phyloP scores from a whole-genome alignment of 2,113 vertebrate genomes.

The Gnathonemus longibarbis region DNA sequence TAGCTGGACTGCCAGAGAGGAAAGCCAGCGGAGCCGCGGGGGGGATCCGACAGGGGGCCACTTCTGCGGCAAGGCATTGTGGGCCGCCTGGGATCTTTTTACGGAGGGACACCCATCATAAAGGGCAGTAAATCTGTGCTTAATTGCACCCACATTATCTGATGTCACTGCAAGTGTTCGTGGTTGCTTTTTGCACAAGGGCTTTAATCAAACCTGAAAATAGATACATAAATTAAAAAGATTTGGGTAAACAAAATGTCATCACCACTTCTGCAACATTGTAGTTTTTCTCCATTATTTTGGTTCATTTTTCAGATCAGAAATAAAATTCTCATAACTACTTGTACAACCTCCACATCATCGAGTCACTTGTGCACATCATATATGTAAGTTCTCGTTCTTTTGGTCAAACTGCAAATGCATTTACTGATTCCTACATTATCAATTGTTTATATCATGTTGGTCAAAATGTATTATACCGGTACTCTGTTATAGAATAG shows the following conservation, averaged over 20 bases:
- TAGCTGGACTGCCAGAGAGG: neutral
- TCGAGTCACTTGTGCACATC: too few relatives aligned
- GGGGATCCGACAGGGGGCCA: neutral
- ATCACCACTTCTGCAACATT: neutral
- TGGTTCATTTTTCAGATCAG: too few relatives aligned
- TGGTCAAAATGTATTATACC: too few relatives aligned
- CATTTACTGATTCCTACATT: too few relatives aligned
- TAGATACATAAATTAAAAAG: neutral
- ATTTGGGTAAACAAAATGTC: neutral
- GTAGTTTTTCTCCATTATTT: too few relatives aligned
- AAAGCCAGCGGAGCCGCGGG: neutral
- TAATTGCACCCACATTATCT: neutral
- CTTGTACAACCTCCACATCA: too few relatives aligned
- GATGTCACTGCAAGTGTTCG: neutral
- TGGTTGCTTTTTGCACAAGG: neutral
- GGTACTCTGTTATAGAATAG: too few relatives aligned
- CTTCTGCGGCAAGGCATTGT: neutral
- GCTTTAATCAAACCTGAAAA: neutral
- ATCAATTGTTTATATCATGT: too few relatives aligned
- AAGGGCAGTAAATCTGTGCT: neutral
- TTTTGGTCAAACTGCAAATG: too few relatives aligned
- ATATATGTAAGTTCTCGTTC: too few relatives aligned
- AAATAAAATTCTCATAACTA: too few relatives aligned
- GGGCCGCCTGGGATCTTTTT: neutral
- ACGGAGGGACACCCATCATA: neutral